Percentiles rank a stretch among this genome's conserved stretches.
Evolutionary conservation across 2,113 vertebrate genomes (phyloP).

Genomic region (Hiodon tergisus): DNA sequence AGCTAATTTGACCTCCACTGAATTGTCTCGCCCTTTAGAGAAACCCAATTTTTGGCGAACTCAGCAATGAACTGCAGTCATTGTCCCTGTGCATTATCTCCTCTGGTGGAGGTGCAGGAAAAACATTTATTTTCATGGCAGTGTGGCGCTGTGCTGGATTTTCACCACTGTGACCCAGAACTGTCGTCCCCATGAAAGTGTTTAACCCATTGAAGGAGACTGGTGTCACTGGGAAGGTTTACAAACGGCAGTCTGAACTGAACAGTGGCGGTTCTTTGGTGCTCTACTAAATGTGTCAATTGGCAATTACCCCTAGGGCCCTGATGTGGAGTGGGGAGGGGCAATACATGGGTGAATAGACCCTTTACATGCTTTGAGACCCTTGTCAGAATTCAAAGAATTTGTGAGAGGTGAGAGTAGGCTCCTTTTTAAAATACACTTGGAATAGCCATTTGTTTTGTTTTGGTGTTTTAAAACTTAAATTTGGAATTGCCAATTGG

Average conservation of each 20-base stretch:
- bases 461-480: no score
- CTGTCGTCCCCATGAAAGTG: slow-evolving; percentile 46
- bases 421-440: no score
- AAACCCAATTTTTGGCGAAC: background rate
- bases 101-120: slow-evolving; percentile 20
- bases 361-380: no score
- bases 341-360: background rate
- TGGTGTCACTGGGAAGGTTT: slow-evolving; percentile 17
- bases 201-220: slow-evolving; percentile 22
- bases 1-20: no score
- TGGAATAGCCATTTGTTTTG: no score
- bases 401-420: no score
- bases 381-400: no score
- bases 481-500: no score
- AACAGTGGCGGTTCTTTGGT: background rate
- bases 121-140: slow-evolving; percentile 45
- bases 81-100: background rate
- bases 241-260: background rate
- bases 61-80: background rate
- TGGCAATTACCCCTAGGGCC: background rate
- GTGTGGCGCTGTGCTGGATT: slow-evolving; percentile 23
- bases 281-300: background rate
- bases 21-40: background rate
- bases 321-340: background rate
- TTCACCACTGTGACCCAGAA: slow-evolving; percentile 50